Evolutionary conservation across 92 coral and sea anemone genomes (phyloP).

Genomic region (Siderastrea siderea): DNA sequence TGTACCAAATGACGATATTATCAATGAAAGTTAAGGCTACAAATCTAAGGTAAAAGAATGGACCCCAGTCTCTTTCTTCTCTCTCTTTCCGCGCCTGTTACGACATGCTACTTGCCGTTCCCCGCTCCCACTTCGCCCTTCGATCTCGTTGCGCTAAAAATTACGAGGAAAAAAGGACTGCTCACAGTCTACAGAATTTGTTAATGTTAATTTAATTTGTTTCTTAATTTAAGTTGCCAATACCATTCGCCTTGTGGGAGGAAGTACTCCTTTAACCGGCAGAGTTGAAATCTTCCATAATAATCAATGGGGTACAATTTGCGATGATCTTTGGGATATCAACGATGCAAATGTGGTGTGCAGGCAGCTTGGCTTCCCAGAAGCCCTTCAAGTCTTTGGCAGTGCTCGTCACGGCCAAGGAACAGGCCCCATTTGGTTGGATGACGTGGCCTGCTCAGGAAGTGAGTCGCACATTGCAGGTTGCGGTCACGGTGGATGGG

Average conservation of each 20-base stretch:
- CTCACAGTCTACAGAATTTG: too few species aligned
- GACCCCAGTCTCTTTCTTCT: too few species aligned
- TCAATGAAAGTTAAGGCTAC: too few species aligned
- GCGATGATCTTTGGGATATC: background rate
- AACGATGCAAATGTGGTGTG: background rate
- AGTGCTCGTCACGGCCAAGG: background rate
- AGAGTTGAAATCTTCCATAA: conserved; percentile 20
- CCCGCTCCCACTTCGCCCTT: too few species aligned
- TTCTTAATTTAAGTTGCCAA: background rate
- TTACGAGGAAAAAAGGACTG: too few species aligned
- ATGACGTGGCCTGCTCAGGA: conserved; percentile 5
- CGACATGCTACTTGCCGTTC: too few species aligned
- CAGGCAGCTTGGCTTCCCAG: conserved; percentile 21
- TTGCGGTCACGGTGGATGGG: conserved; percentile 5
- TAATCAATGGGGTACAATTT: conserved; percentile 25
- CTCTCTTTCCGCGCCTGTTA: too few species aligned
- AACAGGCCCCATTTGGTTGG: conserved; percentile 1
- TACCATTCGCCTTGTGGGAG: background rate
- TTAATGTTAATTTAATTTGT: too few species aligned
- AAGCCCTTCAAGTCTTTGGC: background rate
- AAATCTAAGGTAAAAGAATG: too few species aligned
- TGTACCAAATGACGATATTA: too few species aligned
- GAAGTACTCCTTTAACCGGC: background rate
- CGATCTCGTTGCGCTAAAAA: too few species aligned
- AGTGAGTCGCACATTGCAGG: background rate